phyloP scores from a whole-genome alignment of 2,888 invertebrate species.

The Flexamia atlantica region DNA sequence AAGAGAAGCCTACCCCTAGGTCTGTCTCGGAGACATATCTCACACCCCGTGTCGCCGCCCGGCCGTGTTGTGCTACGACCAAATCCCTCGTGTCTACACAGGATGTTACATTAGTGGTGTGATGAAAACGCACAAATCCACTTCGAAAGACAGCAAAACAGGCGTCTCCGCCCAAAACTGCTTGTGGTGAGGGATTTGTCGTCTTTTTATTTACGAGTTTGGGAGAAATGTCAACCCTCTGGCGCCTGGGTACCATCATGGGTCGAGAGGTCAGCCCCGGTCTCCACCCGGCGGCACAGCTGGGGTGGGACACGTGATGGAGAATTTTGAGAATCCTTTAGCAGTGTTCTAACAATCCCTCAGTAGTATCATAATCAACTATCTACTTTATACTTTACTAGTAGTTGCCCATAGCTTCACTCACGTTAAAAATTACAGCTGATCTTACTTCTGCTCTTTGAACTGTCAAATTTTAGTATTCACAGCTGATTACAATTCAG shows the following conservation, averaged over 20 bases:
- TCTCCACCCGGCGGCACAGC: neutral
- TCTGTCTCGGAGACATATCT: neutral
- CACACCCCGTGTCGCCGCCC: neutral
- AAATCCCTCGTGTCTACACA: slow-evolving; percentile 36
- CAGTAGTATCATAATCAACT: too few species aligned
- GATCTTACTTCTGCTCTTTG: too few species aligned
- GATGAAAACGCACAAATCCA: slow-evolving; percentile 41
- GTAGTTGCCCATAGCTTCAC: too few species aligned
- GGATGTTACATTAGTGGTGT: slow-evolving; percentile 52
- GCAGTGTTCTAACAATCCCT: too few species aligned
- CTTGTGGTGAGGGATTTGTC: slow-evolving; percentile 48
- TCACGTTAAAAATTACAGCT: too few species aligned
- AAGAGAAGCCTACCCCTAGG: too few species aligned
- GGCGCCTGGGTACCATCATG: neutral
- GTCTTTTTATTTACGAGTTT: neutral
- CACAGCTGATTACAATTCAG: too few species aligned
- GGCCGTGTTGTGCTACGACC: neutral
- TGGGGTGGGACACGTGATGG: too few species aligned
- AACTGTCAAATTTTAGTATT: too few species aligned
- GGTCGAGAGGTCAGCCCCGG: slow-evolving; percentile 6
- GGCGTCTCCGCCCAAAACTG: neutral
- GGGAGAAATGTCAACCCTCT: slow-evolving; percentile 11
- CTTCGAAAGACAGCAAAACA: slow-evolving; percentile 27
- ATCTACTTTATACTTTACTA: too few species aligned
- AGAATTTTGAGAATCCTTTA: too few species aligned